A percentile compares a stretch with the other conserved stretches of the same genome.
Conservation (phyloP, 2,113 vertebrate species). For the Catharus bicknelli region DNA sequence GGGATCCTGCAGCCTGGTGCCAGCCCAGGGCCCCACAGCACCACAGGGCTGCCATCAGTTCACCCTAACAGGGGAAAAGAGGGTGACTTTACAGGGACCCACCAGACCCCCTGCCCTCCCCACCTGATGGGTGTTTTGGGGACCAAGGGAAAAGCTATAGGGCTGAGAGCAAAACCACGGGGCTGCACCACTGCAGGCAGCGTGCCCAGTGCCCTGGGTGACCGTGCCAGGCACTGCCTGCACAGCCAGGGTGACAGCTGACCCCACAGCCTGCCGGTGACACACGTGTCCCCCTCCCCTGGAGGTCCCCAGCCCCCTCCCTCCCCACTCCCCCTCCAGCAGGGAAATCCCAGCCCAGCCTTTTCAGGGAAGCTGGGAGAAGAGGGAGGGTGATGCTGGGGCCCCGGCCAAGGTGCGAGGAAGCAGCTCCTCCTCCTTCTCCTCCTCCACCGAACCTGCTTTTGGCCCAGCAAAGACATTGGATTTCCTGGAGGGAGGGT, state of each 20-base stretch:
- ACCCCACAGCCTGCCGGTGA: not conserved
- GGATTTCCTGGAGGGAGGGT: constrained; percentile 65
- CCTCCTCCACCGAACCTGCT: constrained; percentile 13
- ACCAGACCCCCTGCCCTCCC: not conserved
- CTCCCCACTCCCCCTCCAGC: not conserved
- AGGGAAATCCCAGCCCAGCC: constrained; percentile 9
- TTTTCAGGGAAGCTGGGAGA: not conserved
- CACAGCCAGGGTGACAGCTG: not conserved
- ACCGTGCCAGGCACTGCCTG: not conserved
- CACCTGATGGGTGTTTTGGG: not conserved
- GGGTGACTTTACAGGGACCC: not conserved
- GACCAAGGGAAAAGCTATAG: not conserved
- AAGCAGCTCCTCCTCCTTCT: constrained; percentile 16
- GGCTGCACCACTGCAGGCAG: not conserved
- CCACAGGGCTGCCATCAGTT: not conserved
- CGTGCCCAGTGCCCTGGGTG: not conserved
- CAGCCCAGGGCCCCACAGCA: not conserved
- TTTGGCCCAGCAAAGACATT: not conserved
- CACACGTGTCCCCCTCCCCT: not conserved
- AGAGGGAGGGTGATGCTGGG: not conserved
- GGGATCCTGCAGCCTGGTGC: not conserved
- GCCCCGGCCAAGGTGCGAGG: not conserved
- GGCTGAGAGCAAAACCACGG: not conserved
- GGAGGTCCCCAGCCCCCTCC: not conserved
- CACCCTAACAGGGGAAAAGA: not conserved